A percentile compares a stretch with the other conserved stretches of the same genome.
phyloP scores from a whole-genome alignment of 2,797 vertebrate genomes.

The Sphenodon punctatus region DNA sequence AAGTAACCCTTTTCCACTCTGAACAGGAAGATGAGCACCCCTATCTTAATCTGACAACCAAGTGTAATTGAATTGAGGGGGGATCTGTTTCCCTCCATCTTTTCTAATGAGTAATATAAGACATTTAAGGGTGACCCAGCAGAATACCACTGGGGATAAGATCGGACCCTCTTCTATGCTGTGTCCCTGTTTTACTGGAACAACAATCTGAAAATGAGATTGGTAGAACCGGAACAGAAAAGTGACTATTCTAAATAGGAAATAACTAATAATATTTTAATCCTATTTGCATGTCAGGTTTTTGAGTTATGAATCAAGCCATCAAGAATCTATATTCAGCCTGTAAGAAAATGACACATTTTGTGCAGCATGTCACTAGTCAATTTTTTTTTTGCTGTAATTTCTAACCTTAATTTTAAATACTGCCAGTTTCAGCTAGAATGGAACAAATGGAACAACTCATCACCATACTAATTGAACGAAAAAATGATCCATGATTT shows the following conservation, averaged over 20 bases:
- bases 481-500: constrained; percentile 76
- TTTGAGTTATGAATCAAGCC: constrained; percentile 57
- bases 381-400: constrained; percentile 62
- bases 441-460: constrained; percentile 67
- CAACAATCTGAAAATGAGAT: constrained; percentile 47
- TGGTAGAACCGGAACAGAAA: constrained; percentile 28
- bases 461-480: constrained; percentile 78
- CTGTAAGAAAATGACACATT: constrained; percentile 60
- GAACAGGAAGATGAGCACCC: constrained; percentile 1
- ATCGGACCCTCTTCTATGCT: not conserved
- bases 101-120: constrained; percentile 9
- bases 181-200: constrained; percentile 14
- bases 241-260: constrained; percentile 14
- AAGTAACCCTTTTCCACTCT: not conserved
- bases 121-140: constrained; percentile 32
- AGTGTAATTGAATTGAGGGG: too few relatives aligned
- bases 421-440: constrained; percentile 74
- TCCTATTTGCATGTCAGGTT: constrained; percentile 54
- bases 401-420: constrained; percentile 75
- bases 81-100: not conserved
- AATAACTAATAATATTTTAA: constrained; percentile 55
- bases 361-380: constrained; percentile 66
- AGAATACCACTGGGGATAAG: constrained; percentile 27
- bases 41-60: too few relatives aligned
- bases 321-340: constrained; percentile 64